Conservation (phyloP, 1,140 invertebrate genomes). For the Propsilocerus akamusi region DNA sequence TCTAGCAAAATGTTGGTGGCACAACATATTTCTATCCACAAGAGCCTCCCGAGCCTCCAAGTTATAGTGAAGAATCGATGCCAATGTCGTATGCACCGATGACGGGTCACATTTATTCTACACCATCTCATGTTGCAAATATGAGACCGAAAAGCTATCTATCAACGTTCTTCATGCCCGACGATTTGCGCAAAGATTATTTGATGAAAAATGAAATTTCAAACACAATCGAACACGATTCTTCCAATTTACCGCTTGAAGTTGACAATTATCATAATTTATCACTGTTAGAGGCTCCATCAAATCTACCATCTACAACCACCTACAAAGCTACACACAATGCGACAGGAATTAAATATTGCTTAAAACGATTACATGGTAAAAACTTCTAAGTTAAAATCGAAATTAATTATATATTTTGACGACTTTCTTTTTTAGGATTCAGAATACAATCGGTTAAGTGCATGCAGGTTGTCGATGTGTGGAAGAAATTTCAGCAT, state of each 20-base stretch:
- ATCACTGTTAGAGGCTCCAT: constrained; percentile 58
- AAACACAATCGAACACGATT: constrained; percentile 27
- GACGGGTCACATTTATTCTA: constrained; percentile 6
- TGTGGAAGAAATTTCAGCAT: constrained; percentile 87
- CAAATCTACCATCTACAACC: constrained; percentile 56
- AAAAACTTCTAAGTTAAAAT: not conserved
- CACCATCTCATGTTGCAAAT: constrained; percentile 25
- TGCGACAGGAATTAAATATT: constrained; percentile 71
- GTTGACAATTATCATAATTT: constrained; percentile 83
- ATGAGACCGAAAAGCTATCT: constrained; percentile 27
- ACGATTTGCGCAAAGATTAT: constrained; percentile 55
- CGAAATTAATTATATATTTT: not conserved
- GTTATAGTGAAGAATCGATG: constrained; percentile 4
- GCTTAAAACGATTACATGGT: constrained; percentile 72
- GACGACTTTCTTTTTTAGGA: constrained; percentile 19
- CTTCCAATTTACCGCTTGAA: constrained; percentile 56
- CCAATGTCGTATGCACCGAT: constrained; percentile 5
- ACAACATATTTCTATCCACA: constrained; percentile 81
- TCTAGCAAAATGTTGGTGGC: constrained; percentile 77
- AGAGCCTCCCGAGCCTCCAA: constrained; percentile 12
- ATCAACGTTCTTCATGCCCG: constrained; percentile 54
- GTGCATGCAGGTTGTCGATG: constrained; percentile 58
- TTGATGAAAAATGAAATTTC: constrained; percentile 49
- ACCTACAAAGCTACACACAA: constrained; percentile 82
- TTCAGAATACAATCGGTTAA: constrained; percentile 63